Conservation (phyloP, 64 coral and sea anemone genomes). For the Stichodactyla helianthus region DNA sequence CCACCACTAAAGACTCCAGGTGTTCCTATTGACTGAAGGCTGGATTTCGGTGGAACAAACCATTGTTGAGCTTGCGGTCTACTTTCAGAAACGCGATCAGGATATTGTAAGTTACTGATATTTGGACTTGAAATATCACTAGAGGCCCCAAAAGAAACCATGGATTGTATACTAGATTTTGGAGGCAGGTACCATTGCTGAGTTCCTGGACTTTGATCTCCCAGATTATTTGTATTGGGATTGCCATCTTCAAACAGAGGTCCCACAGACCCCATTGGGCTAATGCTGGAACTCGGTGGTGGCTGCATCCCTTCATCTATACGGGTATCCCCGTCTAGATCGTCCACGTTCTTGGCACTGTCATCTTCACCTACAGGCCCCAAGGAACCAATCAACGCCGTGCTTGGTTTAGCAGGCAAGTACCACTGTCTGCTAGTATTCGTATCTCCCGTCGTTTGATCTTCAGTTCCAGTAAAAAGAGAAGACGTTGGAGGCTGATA, state of each 20-base stretch:
- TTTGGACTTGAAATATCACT: background rate
- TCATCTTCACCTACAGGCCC: background rate
- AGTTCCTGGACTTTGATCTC: background rate
- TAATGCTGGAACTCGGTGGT: background rate
- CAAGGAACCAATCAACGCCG: background rate
- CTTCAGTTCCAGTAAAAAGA: background rate
- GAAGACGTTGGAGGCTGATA: background rate
- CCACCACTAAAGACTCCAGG: background rate
- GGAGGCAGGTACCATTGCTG: constrained; percentile 7
- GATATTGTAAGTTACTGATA: background rate
- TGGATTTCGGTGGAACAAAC: background rate
- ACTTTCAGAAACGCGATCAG: background rate
- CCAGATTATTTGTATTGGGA: background rate
- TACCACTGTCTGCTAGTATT: background rate
- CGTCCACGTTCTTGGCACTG: background rate
- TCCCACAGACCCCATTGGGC: background rate
- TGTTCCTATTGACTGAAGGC: background rate
- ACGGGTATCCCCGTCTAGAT: background rate
- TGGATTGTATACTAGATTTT: background rate
- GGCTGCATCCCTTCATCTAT: background rate
- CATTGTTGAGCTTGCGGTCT: background rate
- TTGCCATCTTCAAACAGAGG: background rate
- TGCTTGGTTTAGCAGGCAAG: background rate
- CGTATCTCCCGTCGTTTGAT: background rate
- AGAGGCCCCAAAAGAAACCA: background rate